Evolutionary conservation across 1,140 invertebrate species (phyloP), one percentile per base, ranked within the genome.

Genomic region (Ooceraea biroi): DNA sequence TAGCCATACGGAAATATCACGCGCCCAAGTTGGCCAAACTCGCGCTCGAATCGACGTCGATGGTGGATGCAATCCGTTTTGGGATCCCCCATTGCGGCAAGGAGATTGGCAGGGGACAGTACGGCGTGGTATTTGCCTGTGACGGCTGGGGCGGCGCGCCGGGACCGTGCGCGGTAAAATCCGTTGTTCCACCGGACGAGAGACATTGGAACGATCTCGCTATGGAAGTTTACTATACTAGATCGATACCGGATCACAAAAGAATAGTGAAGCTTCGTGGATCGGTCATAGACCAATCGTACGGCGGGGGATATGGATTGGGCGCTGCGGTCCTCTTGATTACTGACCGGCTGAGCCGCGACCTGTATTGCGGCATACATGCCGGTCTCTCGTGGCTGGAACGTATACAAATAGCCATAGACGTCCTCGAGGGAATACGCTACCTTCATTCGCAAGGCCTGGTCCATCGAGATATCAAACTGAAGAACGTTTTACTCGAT

Each of bases 191-290:
- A 0, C 97, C 97, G 3, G 98, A 99, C 94, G 97, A 98, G 82
- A 96, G 97, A 86, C 98, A 98, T 91, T 98, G 98, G 97, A 97
- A 98, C 93, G 98, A 99, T 92, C 94, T 98, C 0, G 98, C 98
- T 0, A 97, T 98, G 96, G 98, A 99, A 94, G 98, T 98, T 95
- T 98, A 97, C 93, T 97, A 97, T 86, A 97, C 97, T 10, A 96
- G 97, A 91, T 97, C 97, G 68, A 97, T 98, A 86, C 97, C 97
- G 1, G 96, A 97, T 87, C 98, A 98, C 94, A 96, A 97, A 17
- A 95, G 97, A 72, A 97, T 98, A 77, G 97, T 98, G 0, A 96
- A 96, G 82, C 95, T 99, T 50, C 93, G 96, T 41, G 98, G 98
- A 14, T 98, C 97, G 4, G 96, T 98, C 14, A 97, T 98, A 76